phyloP scores from a whole-genome alignment of 2,797 vertebrate species.

The Pangasius sanitwongsei region DNA sequence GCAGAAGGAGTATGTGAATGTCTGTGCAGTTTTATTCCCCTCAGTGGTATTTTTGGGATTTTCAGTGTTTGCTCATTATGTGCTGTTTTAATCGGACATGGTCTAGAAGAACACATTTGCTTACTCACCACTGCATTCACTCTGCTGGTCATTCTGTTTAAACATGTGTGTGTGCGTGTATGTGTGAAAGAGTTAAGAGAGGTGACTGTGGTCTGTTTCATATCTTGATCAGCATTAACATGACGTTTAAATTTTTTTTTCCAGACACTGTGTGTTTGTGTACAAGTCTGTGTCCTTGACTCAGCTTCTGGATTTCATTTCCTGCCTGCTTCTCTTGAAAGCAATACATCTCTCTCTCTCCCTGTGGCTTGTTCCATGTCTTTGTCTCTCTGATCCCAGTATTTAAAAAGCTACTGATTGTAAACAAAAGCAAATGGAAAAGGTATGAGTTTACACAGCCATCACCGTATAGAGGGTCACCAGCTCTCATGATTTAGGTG shows the following conservation, averaged over 20 bases:
- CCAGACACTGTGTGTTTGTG: not conserved
- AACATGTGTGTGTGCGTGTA: not conserved
- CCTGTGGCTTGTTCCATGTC: not conserved
- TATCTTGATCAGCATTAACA: not conserved
- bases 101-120: not conserved
- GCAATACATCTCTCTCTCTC: not conserved
- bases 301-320: slow-evolving; percentile 57
- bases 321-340: slow-evolving; percentile 53
- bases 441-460: not conserved
- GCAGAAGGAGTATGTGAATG: not conserved
- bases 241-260: not conserved
- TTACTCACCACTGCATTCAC: not conserved
- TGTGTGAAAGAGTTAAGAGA: not conserved
- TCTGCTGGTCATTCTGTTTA: not conserved
- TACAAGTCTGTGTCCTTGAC: not conserved
- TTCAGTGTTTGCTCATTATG: not conserved
- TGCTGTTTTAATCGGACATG: not conserved
- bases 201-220: not conserved
- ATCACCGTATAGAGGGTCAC: not conserved
- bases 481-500: not conserved
- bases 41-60: slow-evolving; percentile 1
- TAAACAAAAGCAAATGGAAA: slow-evolving; percentile 14
- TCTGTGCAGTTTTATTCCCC: not conserved
- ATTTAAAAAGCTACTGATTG: not conserved
- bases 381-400: slow-evolving; percentile 10